A percentile compares a stretch with the other conserved stretches of the same genome.
Conservation (phyloP, 2,797 vertebrate genomes). For the Eulemur coronatus region DNA sequence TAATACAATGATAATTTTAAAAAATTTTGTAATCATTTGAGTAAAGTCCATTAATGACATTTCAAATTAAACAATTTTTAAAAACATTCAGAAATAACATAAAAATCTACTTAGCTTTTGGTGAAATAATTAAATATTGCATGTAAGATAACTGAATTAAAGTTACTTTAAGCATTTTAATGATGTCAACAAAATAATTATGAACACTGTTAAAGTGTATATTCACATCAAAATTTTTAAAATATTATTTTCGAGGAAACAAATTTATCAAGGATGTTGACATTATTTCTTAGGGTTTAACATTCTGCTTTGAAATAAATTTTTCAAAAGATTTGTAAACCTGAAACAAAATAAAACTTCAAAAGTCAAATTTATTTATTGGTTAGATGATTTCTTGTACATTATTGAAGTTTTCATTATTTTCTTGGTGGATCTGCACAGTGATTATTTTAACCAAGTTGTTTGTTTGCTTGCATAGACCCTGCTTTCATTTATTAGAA, state of each 20-base stretch:
- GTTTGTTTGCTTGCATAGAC: background rate
- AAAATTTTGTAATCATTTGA: background rate
- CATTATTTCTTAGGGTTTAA: background rate
- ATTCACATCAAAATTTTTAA: background rate
- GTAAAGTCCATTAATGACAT: background rate
- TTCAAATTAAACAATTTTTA: background rate
- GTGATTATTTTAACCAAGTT: background rate
- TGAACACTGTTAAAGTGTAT: background rate
- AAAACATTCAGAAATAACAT: background rate
- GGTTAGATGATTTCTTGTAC: background rate
- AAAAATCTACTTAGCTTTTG: background rate
- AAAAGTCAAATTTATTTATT: background rate
- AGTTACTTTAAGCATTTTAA: background rate
- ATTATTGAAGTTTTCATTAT: background rate
- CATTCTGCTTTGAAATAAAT: background rate
- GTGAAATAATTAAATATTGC: background rate
- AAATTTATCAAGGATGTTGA: background rate
- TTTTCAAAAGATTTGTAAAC: background rate
- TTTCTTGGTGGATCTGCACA: background rate
- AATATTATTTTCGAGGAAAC: slow-evolving; percentile 36
- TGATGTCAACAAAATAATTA: background rate
- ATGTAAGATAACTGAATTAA: background rate
- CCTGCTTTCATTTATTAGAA: slow-evolving; percentile 28
- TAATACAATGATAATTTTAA: background rate
- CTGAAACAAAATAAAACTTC: background rate